Evolutionary conservation across 1,140 invertebrate species (phyloP).

Genomic region (Macrobrachium rosenbergii): DNA sequence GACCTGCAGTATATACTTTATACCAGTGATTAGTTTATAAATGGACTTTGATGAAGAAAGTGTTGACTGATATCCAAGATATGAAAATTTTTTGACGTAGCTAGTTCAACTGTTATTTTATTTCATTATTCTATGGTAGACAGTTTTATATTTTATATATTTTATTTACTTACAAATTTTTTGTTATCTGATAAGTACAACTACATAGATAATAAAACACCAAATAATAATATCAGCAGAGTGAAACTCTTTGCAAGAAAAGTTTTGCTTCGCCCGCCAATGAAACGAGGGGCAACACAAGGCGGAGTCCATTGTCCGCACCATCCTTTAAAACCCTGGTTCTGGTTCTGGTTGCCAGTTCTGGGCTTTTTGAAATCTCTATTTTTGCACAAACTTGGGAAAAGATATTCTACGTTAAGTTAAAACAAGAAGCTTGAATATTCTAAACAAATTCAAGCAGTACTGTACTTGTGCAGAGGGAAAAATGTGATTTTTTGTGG

Average conservation of each 20-base stretch:
- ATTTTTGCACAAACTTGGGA: constrained; percentile 55
- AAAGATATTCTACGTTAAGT: constrained; percentile 30
- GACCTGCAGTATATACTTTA: no score
- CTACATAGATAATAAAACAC: neutral
- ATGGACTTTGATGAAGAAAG: no score
- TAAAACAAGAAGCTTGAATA: constrained; percentile 12
- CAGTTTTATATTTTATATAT: constrained; percentile 45
- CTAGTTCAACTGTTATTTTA: constrained; percentile 42
- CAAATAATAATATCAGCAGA: no score
- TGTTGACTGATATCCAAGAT: no score
- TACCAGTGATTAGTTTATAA: no score
- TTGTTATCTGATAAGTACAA: constrained; percentile 18
- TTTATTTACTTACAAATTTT: constrained; percentile 16
- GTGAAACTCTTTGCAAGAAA: no score
- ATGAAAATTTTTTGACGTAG: neutral
- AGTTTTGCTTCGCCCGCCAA: no score
- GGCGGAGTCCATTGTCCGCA: neutral
- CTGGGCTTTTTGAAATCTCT: constrained; percentile 41
- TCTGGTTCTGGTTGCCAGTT: constrained; percentile 28
- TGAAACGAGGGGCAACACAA: neutral
- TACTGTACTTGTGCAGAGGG: neutral
- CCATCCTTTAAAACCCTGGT: neutral
- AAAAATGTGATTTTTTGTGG: constrained; percentile 30
- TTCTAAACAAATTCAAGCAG: constrained; percentile 3
- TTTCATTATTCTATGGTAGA: constrained; percentile 42